Evolutionary conservation across 2,797 vertebrate genomes (phyloP), one percentile per base, ranked within the genome.

Genomic region (Cossypha polioptera): DNA sequence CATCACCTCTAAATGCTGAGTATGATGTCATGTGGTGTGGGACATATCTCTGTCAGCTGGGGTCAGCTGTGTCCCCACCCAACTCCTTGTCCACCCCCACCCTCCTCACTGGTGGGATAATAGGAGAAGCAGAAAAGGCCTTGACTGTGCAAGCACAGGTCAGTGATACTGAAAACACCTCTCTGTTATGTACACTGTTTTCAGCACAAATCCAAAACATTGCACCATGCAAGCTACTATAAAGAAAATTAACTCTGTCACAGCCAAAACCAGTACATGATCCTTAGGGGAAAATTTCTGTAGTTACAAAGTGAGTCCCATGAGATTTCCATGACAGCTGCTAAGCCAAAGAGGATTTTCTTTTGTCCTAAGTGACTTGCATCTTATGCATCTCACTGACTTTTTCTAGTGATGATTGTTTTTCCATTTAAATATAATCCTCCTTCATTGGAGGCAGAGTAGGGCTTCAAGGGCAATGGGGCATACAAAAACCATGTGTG

Each of bases 1-100:
- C 47, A 57, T 15, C 43, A 15, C 22, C 35, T 77, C n/a, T 45
- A 22, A 10, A 4, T 38, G 55, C 47, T 66, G 43, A 40, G 9
- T 38, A 5, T 8, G 14, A 9, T 0, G 0, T 19, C 25, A 2
- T 36, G 35, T 6, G 51, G 4, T 5, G 16, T 33, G 55, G 65
- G 10, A 48, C 66, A 42, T 31, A 35, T 51, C 35, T 33, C 0
- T 2, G 16, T 17, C 59, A 29, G 6, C 0, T 63, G 42, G 29
- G 50, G 29, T 40, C 19, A 13, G 42, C 28, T 74, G 42, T 61
- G 48, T 58, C 20, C 16, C 55, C 42, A 61, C 20, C 15, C 55
- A 65, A 0, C 22, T 47, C 20, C 67, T 55, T n/a, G 24, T 51
- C 36, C 29, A 10, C 5, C 35, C 36, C 15, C 48, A 51, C 24